Evolutionary conservation across 2,797 vertebrate genomes (phyloP), one percentile per base, ranked within the genome.

Genomic region (Muscicapa striata): DNA sequence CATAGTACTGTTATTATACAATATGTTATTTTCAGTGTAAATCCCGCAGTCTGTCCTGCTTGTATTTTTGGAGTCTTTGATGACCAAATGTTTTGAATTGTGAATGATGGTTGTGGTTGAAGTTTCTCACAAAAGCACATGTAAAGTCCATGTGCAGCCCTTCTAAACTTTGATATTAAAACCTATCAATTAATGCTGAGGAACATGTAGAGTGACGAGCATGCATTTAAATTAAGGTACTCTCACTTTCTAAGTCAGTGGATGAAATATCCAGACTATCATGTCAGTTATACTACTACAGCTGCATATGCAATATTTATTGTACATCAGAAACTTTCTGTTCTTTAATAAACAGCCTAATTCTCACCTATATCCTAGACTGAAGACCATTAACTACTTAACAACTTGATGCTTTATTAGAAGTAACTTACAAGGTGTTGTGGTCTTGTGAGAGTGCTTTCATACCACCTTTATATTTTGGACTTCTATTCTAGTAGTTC

Each of bases 21-120:
- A 17, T 64, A 64, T 51, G 19, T 73, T 93, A 51, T 93, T 96
- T 94, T 89, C 82, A 66, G 13, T 83, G 46, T 78, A 89, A 92
- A 81, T 87, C 49, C 63, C 61, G 80, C 78, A 74, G 5, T 87
- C n/a, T 46, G 23, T 74, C 61, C 68, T 83, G 32, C 75, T 85
- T 72, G 5, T 92, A 58, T 89, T 91, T 96, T 85, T 92, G n/a
- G 49, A 92, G 40, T 72, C 87, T 93, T 93, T 94, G 76, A 81
- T 77, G 54, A 48, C 66, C 68, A 46, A 80, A 43, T 84, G 61
- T 83, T 94, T 95, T 91, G 58, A 89, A 83, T 85, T 74, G 54
- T 70, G 43, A 75, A 67, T 32, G 40, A 24, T 40, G n/a, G 38
- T 75, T 87, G 64, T 64, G 72, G 52, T 77, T 49, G 24, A 79